Evolutionary conservation across 2,888 invertebrate genomes (phyloP), one percentile per base, ranked within the genome.

Genomic region (Cybosia mesomella): DNA sequence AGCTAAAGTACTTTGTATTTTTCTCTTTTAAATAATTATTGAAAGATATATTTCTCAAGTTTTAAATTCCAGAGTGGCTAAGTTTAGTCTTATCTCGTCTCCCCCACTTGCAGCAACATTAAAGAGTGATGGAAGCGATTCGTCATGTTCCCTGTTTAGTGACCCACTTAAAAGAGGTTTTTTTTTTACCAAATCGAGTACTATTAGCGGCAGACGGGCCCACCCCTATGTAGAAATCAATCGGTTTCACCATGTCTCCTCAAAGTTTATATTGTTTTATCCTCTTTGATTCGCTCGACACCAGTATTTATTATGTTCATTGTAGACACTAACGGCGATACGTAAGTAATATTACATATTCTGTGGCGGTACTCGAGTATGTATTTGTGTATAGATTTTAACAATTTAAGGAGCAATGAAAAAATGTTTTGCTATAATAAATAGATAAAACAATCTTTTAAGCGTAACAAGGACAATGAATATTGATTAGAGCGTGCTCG

Each of bases 101-200:
- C 81, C 84, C 85, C 85, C 83, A 86, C 87, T 89, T 85, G 73
- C 77, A 82, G 82, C 78, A 80, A 83, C 82, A 82, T 85, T 83
- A 83, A 87, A 90, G 89, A 92, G 86, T 88, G 92, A 93, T 92
- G 91, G 86, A 83, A 87, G 89, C 84, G 89, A 92, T 92, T 91
- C 88, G 89, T 92, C 92, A 92, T 92, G 91, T 89, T 89, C 86
- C 84, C 85, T 83, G 83, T 86, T 87, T 86, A 86, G 84, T 91
- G 91, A 91, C 91, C 91, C 88, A 91, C 87, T 91, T 91, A 85
- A 71, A 83, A 78, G 82, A 83, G 87, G 85, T 85, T 78, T 83
- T 80, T 85, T 87, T 87, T 89, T 87, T 83, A 79, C 81, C 73
- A 84, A 85, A 84, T 82, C 66, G 80, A 84, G 82, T 85, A 80